Percentiles rank a stretch among this genome's conserved stretches.
These are phyloP conservation scores for Xestia xanthographa DNA, from an alignment of 2,888 invertebrate species.

Conservation along the genomic window DNA sequence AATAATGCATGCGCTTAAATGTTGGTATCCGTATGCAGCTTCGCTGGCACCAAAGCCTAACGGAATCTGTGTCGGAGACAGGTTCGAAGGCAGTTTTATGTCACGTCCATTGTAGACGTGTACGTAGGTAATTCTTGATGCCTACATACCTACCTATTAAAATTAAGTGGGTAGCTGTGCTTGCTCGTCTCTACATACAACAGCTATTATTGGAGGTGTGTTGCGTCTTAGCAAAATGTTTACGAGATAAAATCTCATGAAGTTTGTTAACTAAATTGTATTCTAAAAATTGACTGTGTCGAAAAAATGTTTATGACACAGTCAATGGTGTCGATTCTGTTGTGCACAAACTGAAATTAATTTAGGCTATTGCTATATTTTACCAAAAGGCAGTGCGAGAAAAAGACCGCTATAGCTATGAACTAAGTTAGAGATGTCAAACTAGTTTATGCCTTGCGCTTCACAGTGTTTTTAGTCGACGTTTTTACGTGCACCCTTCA, in stretches of 20 bases:
- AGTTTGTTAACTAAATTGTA: too few species aligned
- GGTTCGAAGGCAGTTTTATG: slow-evolving; percentile 77
- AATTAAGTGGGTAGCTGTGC: slow-evolving; percentile 55
- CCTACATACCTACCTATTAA: slow-evolving; percentile 62
- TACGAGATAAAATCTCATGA: slow-evolving; percentile 6
- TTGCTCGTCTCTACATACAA: slow-evolving; percentile 36
- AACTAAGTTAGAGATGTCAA: too few species aligned
- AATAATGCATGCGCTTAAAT: slow-evolving; percentile 58
- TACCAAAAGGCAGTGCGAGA: too few species aligned
- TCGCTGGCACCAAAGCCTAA: slow-evolving; percentile 71
- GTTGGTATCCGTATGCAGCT: slow-evolving; percentile 64
- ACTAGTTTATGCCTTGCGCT: too few species aligned
- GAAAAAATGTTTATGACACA: too few species aligned
- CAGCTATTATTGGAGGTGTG: slow-evolving; percentile 34
- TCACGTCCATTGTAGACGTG: slow-evolving; percentile 69
- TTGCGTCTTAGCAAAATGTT: slow-evolving; percentile 17
- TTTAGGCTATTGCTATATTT: too few species aligned
- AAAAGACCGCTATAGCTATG: too few species aligned
- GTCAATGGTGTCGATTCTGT: too few species aligned
- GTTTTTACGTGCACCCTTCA: too few species aligned
- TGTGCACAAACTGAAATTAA: too few species aligned
- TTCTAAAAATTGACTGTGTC: too few species aligned
- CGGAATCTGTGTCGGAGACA: slow-evolving; percentile 75
- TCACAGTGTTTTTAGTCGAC: too few species aligned
- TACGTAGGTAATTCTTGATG: slow-evolving; percentile 61